phyloP scores from a whole-genome alignment of 2,113 vertebrate genomes.

The Myodes glareolus region DNA sequence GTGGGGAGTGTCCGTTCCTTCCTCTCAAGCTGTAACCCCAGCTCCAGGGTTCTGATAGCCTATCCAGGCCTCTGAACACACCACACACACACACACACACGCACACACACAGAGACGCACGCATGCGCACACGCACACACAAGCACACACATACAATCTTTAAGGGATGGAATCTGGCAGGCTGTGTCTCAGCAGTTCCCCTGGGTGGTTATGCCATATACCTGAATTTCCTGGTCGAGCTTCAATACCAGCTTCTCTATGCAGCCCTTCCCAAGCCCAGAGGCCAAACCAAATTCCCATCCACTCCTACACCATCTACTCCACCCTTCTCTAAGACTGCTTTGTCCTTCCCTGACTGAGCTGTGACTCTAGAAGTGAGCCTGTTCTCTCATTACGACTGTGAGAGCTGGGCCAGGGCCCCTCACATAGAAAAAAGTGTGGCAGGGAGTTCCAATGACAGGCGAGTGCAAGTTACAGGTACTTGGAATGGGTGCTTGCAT shows the following conservation, averaged over 20 bases:
- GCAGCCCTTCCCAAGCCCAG: not conserved
- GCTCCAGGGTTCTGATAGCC: not conserved
- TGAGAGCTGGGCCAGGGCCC: not conserved
- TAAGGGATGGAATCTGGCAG: not conserved
- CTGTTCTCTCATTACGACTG: not conserved
- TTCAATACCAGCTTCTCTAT: not conserved
- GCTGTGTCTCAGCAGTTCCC: not conserved
- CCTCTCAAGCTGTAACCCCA: not conserved
- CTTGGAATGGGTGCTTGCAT: accelerated
- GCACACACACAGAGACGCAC: not conserved
- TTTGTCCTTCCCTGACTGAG: not conserved
- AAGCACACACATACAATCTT: not conserved
- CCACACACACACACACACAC: not conserved
- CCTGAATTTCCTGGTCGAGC: too few species aligned
- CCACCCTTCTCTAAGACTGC: not conserved
- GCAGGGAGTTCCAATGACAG: not conserved
- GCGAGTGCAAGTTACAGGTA: too few species aligned
- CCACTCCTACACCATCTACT: not conserved
- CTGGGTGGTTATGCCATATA: not conserved
- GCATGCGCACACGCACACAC: not conserved
- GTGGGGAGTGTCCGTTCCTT: not conserved
- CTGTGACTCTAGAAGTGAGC: not conserved
- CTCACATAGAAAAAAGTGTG: not conserved
- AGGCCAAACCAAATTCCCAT: not conserved
- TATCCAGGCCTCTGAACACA: not conserved